A percentile compares a stretch with the other conserved stretches of the same genome.
Evolutionary conservation across 1,140 invertebrate species (phyloP).

Genomic region (Drusus annulatus): DNA sequence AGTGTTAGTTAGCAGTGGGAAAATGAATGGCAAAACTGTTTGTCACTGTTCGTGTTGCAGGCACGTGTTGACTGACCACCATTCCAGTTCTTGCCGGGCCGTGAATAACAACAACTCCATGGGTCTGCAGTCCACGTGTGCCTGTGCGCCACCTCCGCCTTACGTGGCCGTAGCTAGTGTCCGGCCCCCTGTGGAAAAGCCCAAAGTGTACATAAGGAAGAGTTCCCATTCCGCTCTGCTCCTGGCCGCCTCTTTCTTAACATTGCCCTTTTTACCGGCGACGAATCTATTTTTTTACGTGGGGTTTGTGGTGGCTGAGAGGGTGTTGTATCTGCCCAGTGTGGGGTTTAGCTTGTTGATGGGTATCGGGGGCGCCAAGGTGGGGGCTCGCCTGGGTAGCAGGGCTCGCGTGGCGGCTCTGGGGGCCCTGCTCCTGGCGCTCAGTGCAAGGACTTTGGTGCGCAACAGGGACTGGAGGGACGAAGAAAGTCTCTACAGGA

Average conservation of each 20-base stretch:
- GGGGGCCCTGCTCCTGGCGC: slow-evolving; percentile 77
- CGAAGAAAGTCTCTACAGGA: slow-evolving; percentile 93
- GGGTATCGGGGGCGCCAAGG: slow-evolving; percentile 80
- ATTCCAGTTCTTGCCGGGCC: slow-evolving; percentile 71
- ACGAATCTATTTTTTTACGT: slow-evolving; percentile 96
- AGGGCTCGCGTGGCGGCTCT: slow-evolving; percentile 69
- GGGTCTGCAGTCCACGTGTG: slow-evolving; percentile 67
- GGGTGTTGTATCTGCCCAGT: slow-evolving; percentile 95
- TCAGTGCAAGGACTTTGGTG: slow-evolving; percentile 83
- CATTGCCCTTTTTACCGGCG: slow-evolving; percentile 94
- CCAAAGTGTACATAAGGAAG: slow-evolving; percentile 61
- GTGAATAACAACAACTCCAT: slow-evolving; percentile 74
- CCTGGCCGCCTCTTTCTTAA: slow-evolving; percentile 83
- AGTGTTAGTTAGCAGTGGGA: slow-evolving; percentile 53
- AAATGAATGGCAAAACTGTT: slow-evolving; percentile 60
- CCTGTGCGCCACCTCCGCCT: slow-evolving; percentile 60
- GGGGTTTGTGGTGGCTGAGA: slow-evolving; percentile 96
- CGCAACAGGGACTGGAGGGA: slow-evolving; percentile 93
- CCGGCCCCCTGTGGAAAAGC: slow-evolving; percentile 61
- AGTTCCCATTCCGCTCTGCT: slow-evolving; percentile 71
- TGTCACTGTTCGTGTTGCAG: slow-evolving; percentile 72
- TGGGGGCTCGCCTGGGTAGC: slow-evolving; percentile 70
- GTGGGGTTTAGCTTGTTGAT: slow-evolving; percentile 94
- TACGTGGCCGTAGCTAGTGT: slow-evolving; percentile 58
- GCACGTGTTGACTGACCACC: slow-evolving; percentile 71